These are phyloP conservation scores for Heteronetta atricapilla DNA, from an alignment of 2,113 vertebrate species.

Conservation along the genomic window DNA sequence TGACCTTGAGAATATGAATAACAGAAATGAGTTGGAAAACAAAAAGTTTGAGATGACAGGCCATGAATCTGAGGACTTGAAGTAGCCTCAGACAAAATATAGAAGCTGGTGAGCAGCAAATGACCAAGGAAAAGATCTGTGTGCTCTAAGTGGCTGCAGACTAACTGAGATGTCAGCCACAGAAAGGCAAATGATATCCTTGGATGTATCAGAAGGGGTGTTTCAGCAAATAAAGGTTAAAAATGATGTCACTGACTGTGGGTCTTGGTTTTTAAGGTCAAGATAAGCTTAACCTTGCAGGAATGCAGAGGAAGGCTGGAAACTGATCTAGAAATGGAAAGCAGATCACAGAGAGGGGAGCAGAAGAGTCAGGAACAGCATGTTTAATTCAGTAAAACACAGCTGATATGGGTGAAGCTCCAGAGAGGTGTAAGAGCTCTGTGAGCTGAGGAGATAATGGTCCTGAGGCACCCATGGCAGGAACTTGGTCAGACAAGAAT, in stretches of 20 bases:
- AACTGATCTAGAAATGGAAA: not conserved
- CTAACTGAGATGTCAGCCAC: not conserved
- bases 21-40: constrained; percentile 3
- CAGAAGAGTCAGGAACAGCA: not conserved
- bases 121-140: not conserved
- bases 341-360: not conserved
- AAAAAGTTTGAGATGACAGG: not conserved
- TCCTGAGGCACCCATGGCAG: not conserved
- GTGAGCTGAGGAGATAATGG: not conserved
- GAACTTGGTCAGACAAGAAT: accelerated
- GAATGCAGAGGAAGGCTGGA: not conserved
- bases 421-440: not conserved
- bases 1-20: constrained; percentile 26
- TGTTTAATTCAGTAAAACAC: not conserved
- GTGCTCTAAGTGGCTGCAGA: not conserved
- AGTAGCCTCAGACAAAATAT: not conserved
- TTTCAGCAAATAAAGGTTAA: not conserved
- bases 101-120: not conserved
- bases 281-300: not conserved
- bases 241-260: not conserved
- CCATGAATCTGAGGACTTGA: not conserved
- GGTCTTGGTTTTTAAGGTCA: not conserved
- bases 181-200: not conserved
- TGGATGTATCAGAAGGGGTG: not conserved
- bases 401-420: not conserved